Evolutionary conservation across 2,888 invertebrate genomes (phyloP), one percentile per base, ranked within the genome.

Genomic region (Dryobota labecula): DNA sequence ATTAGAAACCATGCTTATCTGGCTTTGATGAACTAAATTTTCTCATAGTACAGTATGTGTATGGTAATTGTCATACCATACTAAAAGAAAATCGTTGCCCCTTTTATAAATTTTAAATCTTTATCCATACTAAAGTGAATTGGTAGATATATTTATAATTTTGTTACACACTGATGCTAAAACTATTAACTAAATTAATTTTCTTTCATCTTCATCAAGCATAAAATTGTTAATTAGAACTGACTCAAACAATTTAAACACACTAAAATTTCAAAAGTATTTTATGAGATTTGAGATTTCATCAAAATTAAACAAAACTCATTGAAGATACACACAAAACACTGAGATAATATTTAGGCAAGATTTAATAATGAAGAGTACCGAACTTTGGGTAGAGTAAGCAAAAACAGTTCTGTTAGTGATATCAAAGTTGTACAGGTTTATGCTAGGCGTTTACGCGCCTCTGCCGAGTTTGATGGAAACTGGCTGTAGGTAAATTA

Each of bases 351-450:
- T 87, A 87, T 87, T 87, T 87, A 85, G 68, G 74, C 67, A 81
- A 78, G 85, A 83, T 84, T 85, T 84, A 85, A 87, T 85, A 87
- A 84, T 84, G 80, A 82, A 82, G 79, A 82, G 84, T 75, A 85
- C 73, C 73, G 49, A 86, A 88, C 80, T 87, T 84, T 54, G 80
- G 65, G 67, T 54, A 80, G 85, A 86, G 84, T 85, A 87, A 87
- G 87, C 89, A 86, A 86, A 87, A 87, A 83, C 84, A 84, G 74
- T 70, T 70, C 86, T 83, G 82, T 86, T 86, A 83, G 82, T 83
- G 84, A 82, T 86, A 86, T 84, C 83, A 86, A 82, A 83, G 83
- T 88, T 87, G 84, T 76, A 79, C 80, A 87, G 86, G 86, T 85
- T 77, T 76, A 41, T 61, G 68, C 62, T 63, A 70, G 58, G 49